Evolutionary conservation across 1,140 invertebrate genomes (phyloP).

Genomic region (Nymphalis io): DNA sequence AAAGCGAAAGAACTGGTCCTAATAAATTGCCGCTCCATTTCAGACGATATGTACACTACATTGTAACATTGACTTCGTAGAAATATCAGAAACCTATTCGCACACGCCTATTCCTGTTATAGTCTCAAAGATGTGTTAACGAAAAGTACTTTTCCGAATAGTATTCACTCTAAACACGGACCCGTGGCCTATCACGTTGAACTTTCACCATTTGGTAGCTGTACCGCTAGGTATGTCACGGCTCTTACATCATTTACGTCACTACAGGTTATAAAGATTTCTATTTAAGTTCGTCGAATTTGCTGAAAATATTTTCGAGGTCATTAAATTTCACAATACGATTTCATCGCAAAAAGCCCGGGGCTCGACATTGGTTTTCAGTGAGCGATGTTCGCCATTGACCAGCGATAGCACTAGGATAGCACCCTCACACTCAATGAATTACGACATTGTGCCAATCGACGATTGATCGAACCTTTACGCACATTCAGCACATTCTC

Average conservation of each 20-base stretch:
- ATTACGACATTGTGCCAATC: conserved; percentile 42
- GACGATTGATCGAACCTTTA: conserved; percentile 41
- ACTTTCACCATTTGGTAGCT: conserved; percentile 70
- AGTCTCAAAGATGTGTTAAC: not conserved
- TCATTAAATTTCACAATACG: conserved; percentile 4
- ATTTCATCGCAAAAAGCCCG: not conserved
- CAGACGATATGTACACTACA: conserved; percentile 40
- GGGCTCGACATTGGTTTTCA: conserved; percentile 27
- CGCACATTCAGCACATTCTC: conserved; percentile 38
- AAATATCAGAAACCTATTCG: conserved; percentile 13
- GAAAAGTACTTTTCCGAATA: conserved; percentile 26
- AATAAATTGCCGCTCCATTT: conserved; percentile 65
- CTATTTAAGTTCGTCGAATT: conserved; percentile 8
- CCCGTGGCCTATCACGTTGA: conserved; percentile 40
- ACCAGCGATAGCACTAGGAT: conserved; percentile 24
- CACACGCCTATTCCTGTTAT: not conserved
- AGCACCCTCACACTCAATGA: conserved; percentile 39
- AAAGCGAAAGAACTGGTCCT: conserved; percentile 59
- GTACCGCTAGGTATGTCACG: conserved; percentile 54
- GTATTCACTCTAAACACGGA: conserved; percentile 39
- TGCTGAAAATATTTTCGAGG: conserved; percentile 1
- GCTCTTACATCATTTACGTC: conserved; percentile 54
- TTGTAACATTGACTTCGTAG: conserved; percentile 25
- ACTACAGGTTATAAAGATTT: conserved; percentile 34
- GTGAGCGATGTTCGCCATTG: conserved; percentile 45